Percentiles rank a stretch among this genome's conserved stretches.
Evolutionary conservation across 2,113 vertebrate genomes (phyloP).

Genomic region (Piliocolobus tephrosceles): DNA sequence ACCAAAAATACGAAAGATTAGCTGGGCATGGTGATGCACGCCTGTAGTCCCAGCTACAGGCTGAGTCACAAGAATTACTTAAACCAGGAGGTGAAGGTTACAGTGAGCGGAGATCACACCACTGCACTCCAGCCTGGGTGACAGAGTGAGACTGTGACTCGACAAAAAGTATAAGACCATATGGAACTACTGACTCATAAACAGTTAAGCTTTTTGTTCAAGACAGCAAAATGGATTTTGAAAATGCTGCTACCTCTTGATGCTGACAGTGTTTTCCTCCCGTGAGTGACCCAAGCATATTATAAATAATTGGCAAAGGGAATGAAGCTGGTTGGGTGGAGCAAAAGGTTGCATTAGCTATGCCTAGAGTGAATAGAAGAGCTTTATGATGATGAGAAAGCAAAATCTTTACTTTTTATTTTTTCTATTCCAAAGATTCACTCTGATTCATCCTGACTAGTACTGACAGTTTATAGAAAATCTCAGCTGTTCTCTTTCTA

Average conservation of each 20-base stretch:
- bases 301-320: not conserved
- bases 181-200: slow-evolving; percentile 9
- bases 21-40: too few relatives aligned
- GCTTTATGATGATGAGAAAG: not conserved
- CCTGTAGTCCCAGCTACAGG: too few relatives aligned
- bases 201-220: slow-evolving; percentile 14
- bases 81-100: too few relatives aligned
- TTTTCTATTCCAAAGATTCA: not conserved
- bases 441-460: not conserved
- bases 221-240: slow-evolving; percentile 26
- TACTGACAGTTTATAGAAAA: not conserved
- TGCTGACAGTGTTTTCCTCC: not conserved
- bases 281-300: not conserved
- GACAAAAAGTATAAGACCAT: not conserved
- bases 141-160: too few relatives aligned
- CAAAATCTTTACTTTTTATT: not conserved
- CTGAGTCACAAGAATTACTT: too few relatives aligned
- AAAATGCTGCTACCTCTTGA: slow-evolving; percentile 65
- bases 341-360: not conserved
- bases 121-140: too few relatives aligned
- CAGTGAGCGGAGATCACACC: too few relatives aligned
- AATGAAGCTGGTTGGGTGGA: not conserved
- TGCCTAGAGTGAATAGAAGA: not conserved
- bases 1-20: too few relatives aligned
- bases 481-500: not conserved